These are phyloP conservation scores for Physocephala rufipes DNA, from an alignment of 2,888 invertebrate species.

Conservation along the genomic window DNA sequence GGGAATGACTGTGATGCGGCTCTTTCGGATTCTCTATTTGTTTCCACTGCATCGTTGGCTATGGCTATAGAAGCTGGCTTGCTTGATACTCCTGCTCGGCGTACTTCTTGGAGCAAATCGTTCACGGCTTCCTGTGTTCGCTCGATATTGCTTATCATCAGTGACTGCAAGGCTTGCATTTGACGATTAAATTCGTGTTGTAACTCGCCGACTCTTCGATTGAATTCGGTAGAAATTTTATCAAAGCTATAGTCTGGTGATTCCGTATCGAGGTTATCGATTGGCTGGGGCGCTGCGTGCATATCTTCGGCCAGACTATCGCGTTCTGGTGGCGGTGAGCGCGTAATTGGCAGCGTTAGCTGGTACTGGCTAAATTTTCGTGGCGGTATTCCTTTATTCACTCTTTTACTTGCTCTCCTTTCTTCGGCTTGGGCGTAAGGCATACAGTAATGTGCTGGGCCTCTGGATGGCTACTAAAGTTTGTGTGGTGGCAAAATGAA, in stretches of 20 bases:
- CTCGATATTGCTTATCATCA: background rate
- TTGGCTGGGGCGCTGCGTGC: no score
- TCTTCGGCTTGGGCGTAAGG: no score
- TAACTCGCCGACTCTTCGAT: background rate
- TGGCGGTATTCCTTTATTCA: constrained; percentile 1
- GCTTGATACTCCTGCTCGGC: no score
- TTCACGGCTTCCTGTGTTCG: background rate
- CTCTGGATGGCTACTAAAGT: no score
- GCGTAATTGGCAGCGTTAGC: background rate
- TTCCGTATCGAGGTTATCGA: background rate
- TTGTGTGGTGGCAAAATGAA: no score
- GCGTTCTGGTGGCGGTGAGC: constrained; percentile 1
- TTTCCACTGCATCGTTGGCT: background rate
- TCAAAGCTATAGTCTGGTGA: background rate
- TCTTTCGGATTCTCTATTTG: background rate
- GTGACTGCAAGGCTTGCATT: no score
- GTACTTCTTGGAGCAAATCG: background rate
- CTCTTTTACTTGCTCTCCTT: background rate
- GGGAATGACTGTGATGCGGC: background rate
- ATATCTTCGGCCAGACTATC: background rate
- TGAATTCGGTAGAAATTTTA: background rate
- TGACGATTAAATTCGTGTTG: background rate
- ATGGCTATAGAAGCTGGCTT: no score
- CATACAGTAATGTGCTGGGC: no score
- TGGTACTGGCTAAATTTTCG: background rate